Evolutionary conservation across 2,113 vertebrate genomes (phyloP), one percentile per base, ranked within the genome.

Genomic region (Hydrochoerus hydrochaeris): DNA sequence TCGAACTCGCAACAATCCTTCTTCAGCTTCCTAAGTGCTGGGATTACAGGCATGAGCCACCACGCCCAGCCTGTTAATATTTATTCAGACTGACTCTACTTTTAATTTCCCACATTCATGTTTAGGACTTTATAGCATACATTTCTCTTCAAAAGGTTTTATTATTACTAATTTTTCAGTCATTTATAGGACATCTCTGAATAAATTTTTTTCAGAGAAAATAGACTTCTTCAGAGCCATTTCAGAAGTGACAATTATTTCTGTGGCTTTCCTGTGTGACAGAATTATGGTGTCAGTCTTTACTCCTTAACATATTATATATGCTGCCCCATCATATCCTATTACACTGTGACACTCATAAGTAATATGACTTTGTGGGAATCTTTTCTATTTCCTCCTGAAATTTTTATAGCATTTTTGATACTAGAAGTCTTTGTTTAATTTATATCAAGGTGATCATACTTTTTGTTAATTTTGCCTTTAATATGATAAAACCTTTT

Each of bases 401-500:
- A 95, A 85, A 92, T 65, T 92, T 22, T 84, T 52, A 12, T 71
- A 26, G 2, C 58, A 24, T 17, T 67, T 16, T 78, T 89, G 38
- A n/a, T 84, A 85, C 60, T 81, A 60, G n/a, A 93, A 92, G 71
- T 91, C 73, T 28, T 11, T 26, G 0, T 81, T 92, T 90, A 17
- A 19, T 95, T 96, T 91, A 54, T 0, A 46, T 95, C 28, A 62
- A 87, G n/a, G 11, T 93, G 84, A 60, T 77, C 77, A 94, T 13
- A 81, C 6, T 87, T 92, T 89, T 80, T 81, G 5, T 96, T 58
- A 67, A 75, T 54, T 95, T 95, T 90, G 14, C 28, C 16, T 67
- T 83, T 87, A 85, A 38, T 8, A 44, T 60, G 38, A 44, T 86
- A 12, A 73, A 80, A 5, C 16, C 78, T 95, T 90, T 92, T 75